phyloP scores from a whole-genome alignment of 37 sponge, comb jelly and placozoan species.

The Eunapius fragilis region DNA sequence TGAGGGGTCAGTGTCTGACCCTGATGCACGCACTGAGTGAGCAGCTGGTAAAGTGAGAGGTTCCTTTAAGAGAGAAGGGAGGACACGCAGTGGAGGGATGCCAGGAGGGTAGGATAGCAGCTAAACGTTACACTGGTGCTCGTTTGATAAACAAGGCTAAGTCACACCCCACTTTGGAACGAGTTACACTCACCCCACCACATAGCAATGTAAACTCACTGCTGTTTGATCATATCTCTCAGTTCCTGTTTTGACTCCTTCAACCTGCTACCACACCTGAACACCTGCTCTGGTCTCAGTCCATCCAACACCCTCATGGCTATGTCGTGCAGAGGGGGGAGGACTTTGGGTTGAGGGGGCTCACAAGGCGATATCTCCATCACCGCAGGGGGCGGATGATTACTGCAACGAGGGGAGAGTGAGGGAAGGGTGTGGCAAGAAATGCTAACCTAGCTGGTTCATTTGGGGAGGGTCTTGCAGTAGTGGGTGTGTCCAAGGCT shows the following conservation, averaged over 20 bases:
- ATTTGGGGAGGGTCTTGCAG: neutral
- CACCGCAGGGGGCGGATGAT: neutral
- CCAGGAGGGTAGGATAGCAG: too few relatives aligned
- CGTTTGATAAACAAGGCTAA: too few relatives aligned
- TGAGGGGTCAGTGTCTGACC: neutral
- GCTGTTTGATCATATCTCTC: slow-evolving; percentile 51
- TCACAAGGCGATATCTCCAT: too few relatives aligned
- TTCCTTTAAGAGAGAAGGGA: neutral
- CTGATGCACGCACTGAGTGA: slow-evolving; percentile 1
- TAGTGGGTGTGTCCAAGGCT: neutral
- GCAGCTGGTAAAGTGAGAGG: neutral
- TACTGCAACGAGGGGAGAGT: neutral
- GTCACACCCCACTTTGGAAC: too few relatives aligned
- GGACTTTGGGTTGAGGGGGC: too few relatives aligned
- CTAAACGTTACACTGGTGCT: too few relatives aligned
- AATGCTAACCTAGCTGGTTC: too few relatives aligned
- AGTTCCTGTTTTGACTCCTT: slow-evolving; percentile 32
- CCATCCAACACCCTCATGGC: slow-evolving; percentile 12
- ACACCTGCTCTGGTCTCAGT: slow-evolving; percentile 8
- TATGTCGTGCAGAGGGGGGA: neutral
- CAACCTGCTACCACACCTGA: slow-evolving; percentile 28
- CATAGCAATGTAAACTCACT: too few relatives aligned
- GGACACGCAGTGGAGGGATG: neutral
- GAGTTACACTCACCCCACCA: too few relatives aligned
- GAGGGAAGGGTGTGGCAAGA: too few relatives aligned